Evolutionary conservation across 2,888 invertebrate species (phyloP).

Genomic region (Coelinius sp.): DNA sequence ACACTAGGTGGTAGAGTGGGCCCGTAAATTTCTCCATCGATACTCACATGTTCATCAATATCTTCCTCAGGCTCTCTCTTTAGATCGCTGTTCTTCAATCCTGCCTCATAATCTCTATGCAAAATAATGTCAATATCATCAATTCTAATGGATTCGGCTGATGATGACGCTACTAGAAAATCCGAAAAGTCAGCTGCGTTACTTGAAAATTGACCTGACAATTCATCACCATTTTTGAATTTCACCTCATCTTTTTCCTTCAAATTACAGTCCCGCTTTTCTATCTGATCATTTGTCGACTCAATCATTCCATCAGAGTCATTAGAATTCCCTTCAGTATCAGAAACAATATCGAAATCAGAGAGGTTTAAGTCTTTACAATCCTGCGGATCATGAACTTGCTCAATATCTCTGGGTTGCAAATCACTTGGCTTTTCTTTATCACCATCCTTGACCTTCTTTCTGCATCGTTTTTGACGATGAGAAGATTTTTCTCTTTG

Average conservation of each 20-base stretch:
- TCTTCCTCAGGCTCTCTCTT: background rate
- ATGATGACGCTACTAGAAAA: constrained; percentile 52
- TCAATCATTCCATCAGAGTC: constrained; percentile 39
- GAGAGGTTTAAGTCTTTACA: constrained; percentile 60
- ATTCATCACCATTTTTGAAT: constrained; percentile 50
- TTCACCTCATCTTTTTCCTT: constrained; percentile 57
- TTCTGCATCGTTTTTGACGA: constrained; percentile 11
- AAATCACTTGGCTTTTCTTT: background rate
- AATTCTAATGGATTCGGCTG: constrained; percentile 34
- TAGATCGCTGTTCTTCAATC: background rate
- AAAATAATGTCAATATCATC: background rate
- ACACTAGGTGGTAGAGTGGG: constrained; percentile 51
- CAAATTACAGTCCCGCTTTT: constrained; percentile 49
- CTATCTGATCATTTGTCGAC: constrained; percentile 48
- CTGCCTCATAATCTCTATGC: background rate
- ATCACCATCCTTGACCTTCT: constrained; percentile 26
- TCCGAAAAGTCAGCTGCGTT: constrained; percentile 63
- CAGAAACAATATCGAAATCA: constrained; percentile 61
- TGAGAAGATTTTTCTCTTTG: constrained; percentile 34
- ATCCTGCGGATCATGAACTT: constrained; percentile 47
- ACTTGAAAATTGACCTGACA: constrained; percentile 56
- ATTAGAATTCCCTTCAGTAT: constrained; percentile 52
- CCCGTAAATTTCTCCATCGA: constrained; percentile 42
- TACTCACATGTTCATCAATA: background rate
- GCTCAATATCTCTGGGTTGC: background rate